phyloP scores from a whole-genome alignment of 2,888 invertebrate genomes.

The Netelia virgata region DNA sequence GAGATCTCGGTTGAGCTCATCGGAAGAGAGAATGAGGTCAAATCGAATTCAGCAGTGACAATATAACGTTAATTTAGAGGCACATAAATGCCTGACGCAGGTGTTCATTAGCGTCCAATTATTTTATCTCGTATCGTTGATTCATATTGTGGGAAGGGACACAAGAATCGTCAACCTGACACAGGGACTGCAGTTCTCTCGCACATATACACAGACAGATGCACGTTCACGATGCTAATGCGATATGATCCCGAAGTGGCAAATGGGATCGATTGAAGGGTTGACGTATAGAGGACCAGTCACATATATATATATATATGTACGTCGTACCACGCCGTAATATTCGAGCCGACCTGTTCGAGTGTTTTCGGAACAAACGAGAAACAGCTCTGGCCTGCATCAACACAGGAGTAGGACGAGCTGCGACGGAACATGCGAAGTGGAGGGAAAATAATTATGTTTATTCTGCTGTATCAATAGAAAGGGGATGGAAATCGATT shows the following conservation, averaged over 20 bases:
- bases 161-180: slow-evolving; percentile 12
- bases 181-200: slow-evolving; percentile 13
- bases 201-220: background rate
- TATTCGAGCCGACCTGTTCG: slow-evolving; percentile 44
- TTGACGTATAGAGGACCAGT: slow-evolving; percentile 31
- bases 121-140: slow-evolving; percentile 78
- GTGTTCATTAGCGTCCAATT: slow-evolving; percentile 81
- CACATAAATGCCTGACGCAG: slow-evolving; percentile 32
- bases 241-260: slow-evolving; percentile 45
- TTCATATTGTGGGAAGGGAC: slow-evolving; percentile 49
- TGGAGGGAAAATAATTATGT: slow-evolving; percentile 31
- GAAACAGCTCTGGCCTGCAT: background rate
- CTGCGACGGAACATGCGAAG: background rate
- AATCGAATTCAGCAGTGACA: slow-evolving; percentile 27
- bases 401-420: background rate
- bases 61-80: slow-evolving; percentile 30
- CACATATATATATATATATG: no score
- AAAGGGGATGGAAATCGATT: slow-evolving; percentile 7
- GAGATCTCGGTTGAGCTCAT: background rate
- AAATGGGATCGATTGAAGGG: slow-evolving; percentile 57
- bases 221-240: background rate
- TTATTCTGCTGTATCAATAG: slow-evolving; percentile 11
- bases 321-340: background rate
- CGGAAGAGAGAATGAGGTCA: slow-evolving; percentile 61
- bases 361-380: slow-evolving; percentile 47